phyloP scores from a whole-genome alignment of 2,113 vertebrate species.

The Cryptomyrus ogoouensis region DNA sequence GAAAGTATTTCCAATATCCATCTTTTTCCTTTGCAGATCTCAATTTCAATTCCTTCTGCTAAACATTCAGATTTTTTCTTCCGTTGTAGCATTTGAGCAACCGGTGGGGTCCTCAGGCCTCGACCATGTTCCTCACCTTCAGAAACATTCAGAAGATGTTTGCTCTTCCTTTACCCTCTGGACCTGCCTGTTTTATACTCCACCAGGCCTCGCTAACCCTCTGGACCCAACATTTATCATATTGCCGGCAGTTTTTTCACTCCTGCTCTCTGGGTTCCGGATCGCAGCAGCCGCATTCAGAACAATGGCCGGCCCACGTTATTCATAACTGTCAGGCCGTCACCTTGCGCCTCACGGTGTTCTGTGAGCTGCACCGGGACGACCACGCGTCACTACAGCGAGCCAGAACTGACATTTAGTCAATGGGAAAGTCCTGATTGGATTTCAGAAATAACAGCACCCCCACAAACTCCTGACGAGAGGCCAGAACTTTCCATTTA shows the following conservation, averaged over 20 bases:
- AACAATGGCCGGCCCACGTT: background rate
- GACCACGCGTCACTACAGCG: background rate
- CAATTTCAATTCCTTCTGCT: background rate
- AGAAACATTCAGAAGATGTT: background rate
- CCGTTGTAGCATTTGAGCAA: background rate
- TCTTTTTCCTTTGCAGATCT: background rate
- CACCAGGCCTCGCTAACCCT: background rate
- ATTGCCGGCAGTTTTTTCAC: background rate
- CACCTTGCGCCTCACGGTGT: background rate
- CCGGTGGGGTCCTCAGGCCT: background rate
- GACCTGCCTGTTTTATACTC: background rate
- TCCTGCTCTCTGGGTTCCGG: background rate
- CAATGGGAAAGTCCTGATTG: background rate
- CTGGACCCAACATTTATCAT: background rate
- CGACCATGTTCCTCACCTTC: background rate
- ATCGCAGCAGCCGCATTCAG: background rate
- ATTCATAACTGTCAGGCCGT: background rate
- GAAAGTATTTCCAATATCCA: background rate
- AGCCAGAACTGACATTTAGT: background rate
- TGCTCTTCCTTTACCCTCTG: background rate
- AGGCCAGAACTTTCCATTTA: background rate
- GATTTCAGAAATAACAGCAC: background rate
- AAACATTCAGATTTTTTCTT: background rate
- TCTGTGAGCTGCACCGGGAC: background rate
- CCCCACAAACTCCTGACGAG: background rate